Base-by-base conservation (phyloP, 92 coral and sea anemone genomes). In the Nematostella vectensis region DNA sequence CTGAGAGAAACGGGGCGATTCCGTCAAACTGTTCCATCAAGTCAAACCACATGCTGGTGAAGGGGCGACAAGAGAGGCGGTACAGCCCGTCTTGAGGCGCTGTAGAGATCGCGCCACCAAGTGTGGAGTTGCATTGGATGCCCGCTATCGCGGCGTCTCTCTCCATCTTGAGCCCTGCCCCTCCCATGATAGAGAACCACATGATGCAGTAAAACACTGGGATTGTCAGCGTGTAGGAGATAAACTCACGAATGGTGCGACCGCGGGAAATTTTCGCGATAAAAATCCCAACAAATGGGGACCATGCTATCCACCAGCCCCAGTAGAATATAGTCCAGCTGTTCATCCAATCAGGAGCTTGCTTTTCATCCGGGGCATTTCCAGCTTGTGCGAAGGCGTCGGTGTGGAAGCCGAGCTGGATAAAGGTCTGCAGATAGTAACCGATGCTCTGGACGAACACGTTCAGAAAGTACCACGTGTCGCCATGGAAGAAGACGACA, bases 251-350 rank as follows among this genome's bases (percentile, higher is more conserved):
- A 25, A 83, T 68, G 43, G 93, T 83, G 29, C 93, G 76, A 21
- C 88, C 88, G 3, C 73, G 61, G 16, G 88, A 81, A 25, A 81
- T 69, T 50, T 77, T 81, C 29, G 88, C 88, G 51, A 81, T 69
- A 37, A 81, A 81, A 69, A 81, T 60, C 4, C 88, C 88, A 22
- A 81, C 88, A 44, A 81, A 81, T 13, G 88, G 83, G 22, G 88
- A 78, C 69, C 81, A 81, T 4, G 83, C 59, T 38, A 81, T 75
- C 88, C 88, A 81, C 88, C 88, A 81, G 29, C 88, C 88, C 88
- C 88, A 81, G 62, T 75, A 81, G 29, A 68, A 61, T 16, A 81
- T 61, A 20, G 88, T 81, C 88, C 88, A 81, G 48, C 13, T 49
- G 53, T 81, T 64, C 88, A 81, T 81, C 88, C 88, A 75, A 15